Evolutionary conservation across 2,888 invertebrate species (phyloP), one percentile per base, ranked within the genome.

Genomic region (Aethes cnicana): DNA sequence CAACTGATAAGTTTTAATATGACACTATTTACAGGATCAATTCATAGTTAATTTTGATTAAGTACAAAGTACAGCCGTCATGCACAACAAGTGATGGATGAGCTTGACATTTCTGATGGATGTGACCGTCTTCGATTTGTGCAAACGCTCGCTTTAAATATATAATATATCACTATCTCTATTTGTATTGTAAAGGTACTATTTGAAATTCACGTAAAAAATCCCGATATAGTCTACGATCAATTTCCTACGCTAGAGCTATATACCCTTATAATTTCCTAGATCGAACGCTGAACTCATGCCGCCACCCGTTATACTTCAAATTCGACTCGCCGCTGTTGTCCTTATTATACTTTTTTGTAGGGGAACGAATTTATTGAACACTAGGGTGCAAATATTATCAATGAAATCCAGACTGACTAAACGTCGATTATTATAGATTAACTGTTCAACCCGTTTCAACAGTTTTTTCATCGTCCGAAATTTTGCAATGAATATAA

Each of bases 21-120:
- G 4, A 39, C 14, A 9, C 26, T 23, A 25, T 11, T n/a, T n/a
- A n/a, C n/a, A n/a, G n/a, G n/a, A n/a, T n/a, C n/a, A 17, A 12
- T 25, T 28, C 3, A 39, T 46, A n/a, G 17, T 25, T 33, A 33
- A 39, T 39, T 52, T 32, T 46, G 20, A 49, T 56, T 63, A 57
- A 55, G 50, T 62, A 57, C 57, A 59, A 59, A 57, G 53, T 66
- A 59, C 35, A 57, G 56, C 46, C 49, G 32, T 20, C 47, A 66
- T 65, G 69, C 66, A 54, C 54, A 53, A 68, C 68, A 59, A 66
- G 68, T 68, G 68, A 59, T 48, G 23, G 8, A 16, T 35, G 43
- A 17, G 12, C 50, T 28, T 17, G 48, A 53, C 17, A 17, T 33
- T 9, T 48, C 41, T 26, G 46, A 49, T 32, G 33, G 53, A 55